phyloP scores from a whole-genome alignment of 2,888 invertebrate genomes.

The Andrena hattorfiana region DNA sequence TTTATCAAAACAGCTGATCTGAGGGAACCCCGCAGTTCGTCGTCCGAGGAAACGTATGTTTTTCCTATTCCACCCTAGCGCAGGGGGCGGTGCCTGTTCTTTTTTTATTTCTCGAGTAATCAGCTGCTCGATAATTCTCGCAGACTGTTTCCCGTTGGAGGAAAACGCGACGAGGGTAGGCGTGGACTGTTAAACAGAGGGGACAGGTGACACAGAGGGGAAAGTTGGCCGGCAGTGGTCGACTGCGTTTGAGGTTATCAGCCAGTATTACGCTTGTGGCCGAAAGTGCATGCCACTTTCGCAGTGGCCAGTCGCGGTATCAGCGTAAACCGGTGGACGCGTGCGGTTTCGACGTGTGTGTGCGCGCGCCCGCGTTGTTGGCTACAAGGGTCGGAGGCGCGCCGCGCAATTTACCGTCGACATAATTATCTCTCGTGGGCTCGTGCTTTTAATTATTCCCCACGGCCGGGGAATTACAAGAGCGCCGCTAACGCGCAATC shows the following conservation, averaged over 20 bases:
- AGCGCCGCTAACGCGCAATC: slow-evolving; percentile 67
- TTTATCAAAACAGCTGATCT: slow-evolving; percentile 17
- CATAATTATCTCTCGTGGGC: slow-evolving; percentile 69
- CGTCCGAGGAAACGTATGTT: neutral
- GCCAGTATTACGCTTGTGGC: slow-evolving; percentile 65
- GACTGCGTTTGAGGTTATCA: slow-evolving; percentile 67
- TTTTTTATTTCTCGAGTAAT: neutral
- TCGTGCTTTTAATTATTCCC: slow-evolving; percentile 72
- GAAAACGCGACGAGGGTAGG: neutral
- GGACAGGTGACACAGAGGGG: slow-evolving; percentile 44
- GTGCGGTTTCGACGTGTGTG: slow-evolving; percentile 29
- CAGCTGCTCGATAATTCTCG: neutral
- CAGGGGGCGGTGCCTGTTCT: too few relatives aligned
- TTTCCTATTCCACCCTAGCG: neutral
- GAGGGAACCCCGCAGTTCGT: neutral
- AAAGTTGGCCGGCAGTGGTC: slow-evolving; percentile 53
- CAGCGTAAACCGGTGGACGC: slow-evolving; percentile 45
- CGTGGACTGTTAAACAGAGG: slow-evolving; percentile 40
- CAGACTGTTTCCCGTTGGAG: neutral
- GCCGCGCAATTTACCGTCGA: slow-evolving; percentile 65
- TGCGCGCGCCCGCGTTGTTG: slow-evolving; percentile 20
- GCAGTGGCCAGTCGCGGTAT: slow-evolving; percentile 40
- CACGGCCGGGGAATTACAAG: slow-evolving; percentile 65
- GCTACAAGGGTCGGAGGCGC: slow-evolving; percentile 35
- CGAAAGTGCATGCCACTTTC: slow-evolving; percentile 53